Conservation (phyloP, 2,797 vertebrate genomes). For the Pipistrellus nathusii region DNA sequence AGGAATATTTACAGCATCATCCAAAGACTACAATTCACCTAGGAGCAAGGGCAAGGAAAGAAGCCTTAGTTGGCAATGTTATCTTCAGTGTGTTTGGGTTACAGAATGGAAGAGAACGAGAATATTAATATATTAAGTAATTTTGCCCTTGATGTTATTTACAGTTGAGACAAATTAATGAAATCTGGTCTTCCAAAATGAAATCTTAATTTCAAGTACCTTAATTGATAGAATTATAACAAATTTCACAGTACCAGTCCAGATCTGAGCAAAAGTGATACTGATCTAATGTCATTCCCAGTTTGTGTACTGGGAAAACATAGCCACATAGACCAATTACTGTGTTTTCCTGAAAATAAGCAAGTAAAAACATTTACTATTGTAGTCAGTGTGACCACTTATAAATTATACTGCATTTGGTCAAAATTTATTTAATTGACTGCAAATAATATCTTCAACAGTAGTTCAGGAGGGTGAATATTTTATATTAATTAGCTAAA, state of each 20-base stretch:
- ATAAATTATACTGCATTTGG: slow-evolving; percentile 13
- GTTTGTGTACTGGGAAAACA: not conserved
- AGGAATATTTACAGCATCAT: not conserved
- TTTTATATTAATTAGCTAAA: slow-evolving; percentile 49
- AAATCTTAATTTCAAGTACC: slow-evolving; percentile 16
- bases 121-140: not conserved
- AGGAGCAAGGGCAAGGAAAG: not conserved
- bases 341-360: not conserved
- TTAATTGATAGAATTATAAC: not conserved
- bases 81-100: not conserved
- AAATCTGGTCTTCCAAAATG: not conserved
- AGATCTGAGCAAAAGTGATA: not conserved
- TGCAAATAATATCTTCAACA: not conserved
- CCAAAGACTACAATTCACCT: not conserved
- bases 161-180: not conserved
- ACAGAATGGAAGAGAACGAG: not conserved
- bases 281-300: not conserved
- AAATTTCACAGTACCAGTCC: not conserved
- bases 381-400: not conserved
- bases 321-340: not conserved
- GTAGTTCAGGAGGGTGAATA: not conserved
- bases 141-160: not conserved
- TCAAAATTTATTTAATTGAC: not conserved
- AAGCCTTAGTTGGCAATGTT: not conserved
- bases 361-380: slow-evolving; percentile 44